These are phyloP conservation scores for Progne subis DNA, from an alignment of 2,113 vertebrate genomes.

Conservation along the genomic window DNA sequence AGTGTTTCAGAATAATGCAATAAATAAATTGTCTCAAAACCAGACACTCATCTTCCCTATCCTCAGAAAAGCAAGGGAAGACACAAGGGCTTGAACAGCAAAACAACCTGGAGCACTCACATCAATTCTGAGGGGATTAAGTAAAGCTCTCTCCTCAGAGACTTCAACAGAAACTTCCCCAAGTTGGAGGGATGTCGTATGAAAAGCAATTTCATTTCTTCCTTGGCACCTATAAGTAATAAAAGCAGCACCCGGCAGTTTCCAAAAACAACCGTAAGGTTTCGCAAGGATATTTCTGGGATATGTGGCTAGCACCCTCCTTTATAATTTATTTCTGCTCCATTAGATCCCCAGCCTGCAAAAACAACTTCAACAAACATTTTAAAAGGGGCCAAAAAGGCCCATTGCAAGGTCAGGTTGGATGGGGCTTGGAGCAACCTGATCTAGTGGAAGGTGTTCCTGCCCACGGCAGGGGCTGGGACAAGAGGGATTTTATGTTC, in stretches of 20 bases:
- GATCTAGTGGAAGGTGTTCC: not conserved
- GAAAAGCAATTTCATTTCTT: constrained; percentile 43
- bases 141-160: constrained; percentile 8
- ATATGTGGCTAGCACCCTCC: not conserved
- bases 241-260: not conserved
- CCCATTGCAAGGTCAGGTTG: not conserved
- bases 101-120: not conserved
- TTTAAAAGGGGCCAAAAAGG: not conserved
- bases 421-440: not conserved
- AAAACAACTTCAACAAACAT: not conserved
- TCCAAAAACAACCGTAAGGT: not conserved
- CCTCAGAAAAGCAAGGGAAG: not conserved
- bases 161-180: not conserved
- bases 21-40: not conserved
- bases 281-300: not conserved
- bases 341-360: not conserved
- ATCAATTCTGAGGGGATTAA: constrained; percentile 45
- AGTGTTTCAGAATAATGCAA: not conserved
- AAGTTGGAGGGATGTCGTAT: not conserved
- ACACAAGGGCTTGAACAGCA: not conserved
- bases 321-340: not conserved
- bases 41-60: not conserved
- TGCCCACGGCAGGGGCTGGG: not conserved
- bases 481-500: not conserved
- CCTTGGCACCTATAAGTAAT: constrained; percentile 12